phyloP scores from a whole-genome alignment of 1,140 invertebrate species.

The Caenorhabditis brenneri region DNA sequence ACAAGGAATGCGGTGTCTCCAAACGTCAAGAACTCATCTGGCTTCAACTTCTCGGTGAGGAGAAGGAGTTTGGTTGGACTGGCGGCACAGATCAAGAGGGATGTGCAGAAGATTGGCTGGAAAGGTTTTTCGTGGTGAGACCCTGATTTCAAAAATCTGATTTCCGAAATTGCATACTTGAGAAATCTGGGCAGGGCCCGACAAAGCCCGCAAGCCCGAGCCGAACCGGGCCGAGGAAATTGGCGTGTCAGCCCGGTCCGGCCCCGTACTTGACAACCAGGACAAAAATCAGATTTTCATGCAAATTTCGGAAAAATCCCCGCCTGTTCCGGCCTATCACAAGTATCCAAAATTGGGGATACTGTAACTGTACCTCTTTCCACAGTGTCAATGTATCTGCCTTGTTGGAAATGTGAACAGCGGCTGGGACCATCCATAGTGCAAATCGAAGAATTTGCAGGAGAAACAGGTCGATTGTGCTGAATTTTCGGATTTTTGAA shows the following conservation, averaged over 20 bases:
- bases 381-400: constrained; percentile 25
- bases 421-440: constrained; percentile 45
- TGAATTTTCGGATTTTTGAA: constrained; percentile 15
- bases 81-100: constrained; percentile 61
- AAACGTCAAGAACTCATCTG: constrained; percentile 50
- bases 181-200: too few relatives aligned
- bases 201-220: too few relatives aligned
- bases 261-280: too few relatives aligned
- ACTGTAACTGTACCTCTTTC: background rate
- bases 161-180: too few relatives aligned
- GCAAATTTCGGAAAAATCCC: too few relatives aligned
- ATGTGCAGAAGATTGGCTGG: constrained; percentile 56
- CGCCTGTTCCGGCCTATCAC: too few relatives aligned
- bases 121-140: background rate
- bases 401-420: constrained; percentile 22
- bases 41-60: constrained; percentile 65
- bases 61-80: constrained; percentile 69
- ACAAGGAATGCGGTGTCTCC: constrained; percentile 67
- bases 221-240: too few relatives aligned
- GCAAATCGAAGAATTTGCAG: constrained; percentile 45
- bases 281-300: too few relatives aligned
- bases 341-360: too few relatives aligned
- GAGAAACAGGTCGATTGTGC: constrained; percentile 54
- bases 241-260: too few relatives aligned
- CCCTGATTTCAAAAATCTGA: too few relatives aligned